Base-by-base conservation (phyloP, 2,113 vertebrate species). In the Dryoscopus gambensis region DNA sequence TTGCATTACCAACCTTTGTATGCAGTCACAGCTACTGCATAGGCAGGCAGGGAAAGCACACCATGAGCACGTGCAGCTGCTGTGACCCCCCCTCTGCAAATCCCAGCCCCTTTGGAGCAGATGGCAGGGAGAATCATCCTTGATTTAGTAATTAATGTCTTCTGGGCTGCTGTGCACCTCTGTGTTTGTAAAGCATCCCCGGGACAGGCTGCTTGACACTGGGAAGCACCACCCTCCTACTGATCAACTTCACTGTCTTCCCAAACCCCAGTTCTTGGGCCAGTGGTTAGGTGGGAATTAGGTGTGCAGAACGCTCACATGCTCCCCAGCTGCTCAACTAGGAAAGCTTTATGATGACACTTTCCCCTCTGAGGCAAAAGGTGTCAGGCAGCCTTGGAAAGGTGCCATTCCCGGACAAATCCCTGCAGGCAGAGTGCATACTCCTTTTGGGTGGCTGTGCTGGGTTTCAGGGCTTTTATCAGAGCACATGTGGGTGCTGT, bases 361-460 rank as follows among this genome's bases (percentile, higher is more conserved):
- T 44, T 87, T 64, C 53, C 27, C 33, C 12, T 80, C 8, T 13
- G 67, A 80, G 67, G 33, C 15, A 55, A 55, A 18, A 67, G 39
- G 21, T 5, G 14, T 39, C 71, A 33, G 28, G 15, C 18, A 68
- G 30, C 56, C 87, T 44, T 50, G n/a, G 30, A 46, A 82, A 90
- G 65, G 14, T 2, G 1, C 15, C 5, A 13, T 18, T 70, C 18
- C n/a, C 20, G 53, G 23, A 35, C 20, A 78, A 65, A 93, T 15
- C 42, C 59, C 64, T 49, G 44, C 7, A 0, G 47, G 47, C 75
- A 77, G 46, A 7, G 21, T 2, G 2, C 27, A 5, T 7, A 8
- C 4, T 3, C 6, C 13, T 33, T 65, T 49, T 1, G 1, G 7
- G 6, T 59, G 64, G 15, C 52, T 1, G 0, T 1, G 5, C 10